Evolutionary conservation across 2,113 vertebrate genomes (phyloP).

Genomic region (Melanotaenia duboulayi): DNA sequence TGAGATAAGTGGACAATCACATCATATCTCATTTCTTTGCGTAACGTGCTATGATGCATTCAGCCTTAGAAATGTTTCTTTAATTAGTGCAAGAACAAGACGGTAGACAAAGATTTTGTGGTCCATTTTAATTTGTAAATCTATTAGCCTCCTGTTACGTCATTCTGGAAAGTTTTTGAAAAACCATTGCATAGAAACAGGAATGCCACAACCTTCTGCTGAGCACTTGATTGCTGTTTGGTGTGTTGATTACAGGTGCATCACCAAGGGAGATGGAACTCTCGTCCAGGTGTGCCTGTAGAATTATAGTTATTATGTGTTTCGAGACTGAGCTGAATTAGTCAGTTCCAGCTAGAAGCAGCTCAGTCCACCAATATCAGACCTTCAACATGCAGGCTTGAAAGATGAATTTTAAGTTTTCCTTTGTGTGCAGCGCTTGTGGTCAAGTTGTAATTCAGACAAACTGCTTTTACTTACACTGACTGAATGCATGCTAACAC

Average conservation of each 20-base stretch:
- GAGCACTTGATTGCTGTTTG: constrained; percentile 1
- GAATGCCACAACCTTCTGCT: neutral
- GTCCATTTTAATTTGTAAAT: neutral
- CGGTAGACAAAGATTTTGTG: neutral
- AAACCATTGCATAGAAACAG: constrained; percentile 18
- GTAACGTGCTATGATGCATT: too few relatives aligned
- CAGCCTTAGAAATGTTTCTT: too few relatives aligned
- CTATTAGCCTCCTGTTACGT: neutral
- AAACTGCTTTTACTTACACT: too few relatives aligned
- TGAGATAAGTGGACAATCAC: neutral
- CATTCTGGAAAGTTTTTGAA: neutral
- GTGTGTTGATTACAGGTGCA: neutral
- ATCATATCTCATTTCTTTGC: neutral
- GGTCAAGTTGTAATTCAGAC: neutral
- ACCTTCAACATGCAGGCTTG: neutral
- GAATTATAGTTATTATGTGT: neutral
- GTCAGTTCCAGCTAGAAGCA: neutral
- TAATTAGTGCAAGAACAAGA: too few relatives aligned
- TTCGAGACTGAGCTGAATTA: constrained; percentile 4
- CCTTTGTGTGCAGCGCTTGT: neutral
- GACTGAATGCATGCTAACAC: neutral
- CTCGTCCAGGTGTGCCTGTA: constrained; percentile 12
- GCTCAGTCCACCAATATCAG: neutral
- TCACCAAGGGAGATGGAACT: neutral
- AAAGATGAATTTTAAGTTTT: neutral